phyloP scores from a whole-genome alignment of 2,113 vertebrate species.

The Sus scrofa region T2T-Sscrofa CM000812.6:123372501-123373000 shows the following conservation, averaged over 20 bases:
- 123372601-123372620: neutral
- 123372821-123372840: rapidly evolving
- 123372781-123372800: rapidly evolving
- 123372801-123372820: neutral
- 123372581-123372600: neutral
- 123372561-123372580: neutral
- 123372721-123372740: neutral
- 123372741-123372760: neutral
- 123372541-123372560: neutral
- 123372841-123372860: neutral
- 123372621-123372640: neutral
- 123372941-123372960: rapidly evolving
- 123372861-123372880: neutral
- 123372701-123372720: neutral
- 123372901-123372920: rapidly evolving
- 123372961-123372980: neutral
- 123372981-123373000: neutral
- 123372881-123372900: neutral
- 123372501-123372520: rapidly evolving
- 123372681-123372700: neutral
- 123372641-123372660: neutral
- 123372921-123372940: neutral
- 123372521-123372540: rapidly evolving
- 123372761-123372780: neutral
- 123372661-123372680: neutral